Evolutionary conservation across 1,140 invertebrate species (phyloP), one percentile per base, ranked within the genome.

Genomic region (roundworm (Caenorhabditis elegans)): DNA sequence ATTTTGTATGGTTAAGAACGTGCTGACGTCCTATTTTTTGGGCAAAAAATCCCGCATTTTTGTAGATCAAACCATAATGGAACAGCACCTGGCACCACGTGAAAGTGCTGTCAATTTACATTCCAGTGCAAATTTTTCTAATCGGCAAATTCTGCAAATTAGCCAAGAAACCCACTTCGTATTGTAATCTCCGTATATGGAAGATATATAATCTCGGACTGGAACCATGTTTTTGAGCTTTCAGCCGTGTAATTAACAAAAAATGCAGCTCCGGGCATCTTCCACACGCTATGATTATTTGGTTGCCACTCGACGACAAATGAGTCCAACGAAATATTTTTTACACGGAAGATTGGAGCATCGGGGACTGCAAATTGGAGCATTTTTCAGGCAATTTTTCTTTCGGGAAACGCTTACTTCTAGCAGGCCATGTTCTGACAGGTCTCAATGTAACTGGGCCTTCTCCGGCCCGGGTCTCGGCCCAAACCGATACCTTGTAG

Each of bases 391-490:
- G n/a, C 1, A 6, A 8, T 46, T 48, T 49, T 78, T 2, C 10
- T 0, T 60, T 15, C 5, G 17, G 19, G 3, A 6, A 79, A 24
- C 19, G 15, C 43, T 78, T 78, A 88, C 87, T 78, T 86, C 85
- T 84, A 2, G 87, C 11, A 24, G 86, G 87, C 82, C 86, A 89
- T 13, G 88, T 89, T 28, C 85, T 78, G 19, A 88, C 85, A n/a
- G 83, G 39, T 49, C 84, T 60, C 39, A 82, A 34, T 8, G 86
- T 83, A 31, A 76, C 82, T 6, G 87, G 84, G 1, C 88, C 88
- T 80, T 89, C 88, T 13, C 88, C 88, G 13, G 89, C 88, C 79
- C 87, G 84, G 24, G 88, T 90, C 70, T 89, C 88, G 11, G 88
- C 88, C 88, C 88, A 89, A 19, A 90, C 88, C 13, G 86, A 43